These are phyloP conservation scores for Tinea semifulvella DNA, from an alignment of 2,888 invertebrate genomes.

Conservation along the genomic window DNA sequence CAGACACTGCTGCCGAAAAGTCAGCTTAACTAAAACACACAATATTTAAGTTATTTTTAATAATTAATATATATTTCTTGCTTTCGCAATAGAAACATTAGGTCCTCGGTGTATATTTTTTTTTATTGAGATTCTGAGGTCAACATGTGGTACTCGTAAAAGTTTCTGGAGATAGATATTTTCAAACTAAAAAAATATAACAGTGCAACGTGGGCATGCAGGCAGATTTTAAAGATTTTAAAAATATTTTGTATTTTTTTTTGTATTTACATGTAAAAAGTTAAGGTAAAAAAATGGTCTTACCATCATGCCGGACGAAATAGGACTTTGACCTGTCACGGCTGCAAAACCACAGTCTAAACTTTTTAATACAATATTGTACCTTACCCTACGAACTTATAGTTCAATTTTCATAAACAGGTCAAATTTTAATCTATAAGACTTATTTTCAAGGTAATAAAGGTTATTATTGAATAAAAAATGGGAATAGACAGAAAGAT, in stretches of 20 bases:
- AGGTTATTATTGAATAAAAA: background rate
- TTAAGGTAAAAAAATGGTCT: background rate
- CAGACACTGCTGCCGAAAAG: too few relatives aligned
- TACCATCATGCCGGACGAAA: background rate
- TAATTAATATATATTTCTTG: too few relatives aligned
- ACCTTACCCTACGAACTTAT: background rate
- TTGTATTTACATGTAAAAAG: background rate
- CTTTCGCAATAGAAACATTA: too few relatives aligned
- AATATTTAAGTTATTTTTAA: too few relatives aligned
- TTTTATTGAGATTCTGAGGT: too few relatives aligned
- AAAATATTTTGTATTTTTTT: background rate
- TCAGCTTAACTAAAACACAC: too few relatives aligned
- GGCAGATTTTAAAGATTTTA: too few relatives aligned
- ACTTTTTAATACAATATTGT: slow-evolving; percentile 2
- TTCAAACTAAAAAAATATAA: too few relatives aligned
- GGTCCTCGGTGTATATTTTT: too few relatives aligned
- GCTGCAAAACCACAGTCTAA: slow-evolving; percentile 3
- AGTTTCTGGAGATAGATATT: too few relatives aligned
- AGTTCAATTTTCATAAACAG: background rate
- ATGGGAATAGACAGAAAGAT: background rate
- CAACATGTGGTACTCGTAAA: too few relatives aligned
- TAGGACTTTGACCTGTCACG: slow-evolving; percentile 9
- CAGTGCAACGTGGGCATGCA: too few relatives aligned
- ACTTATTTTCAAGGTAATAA: background rate
- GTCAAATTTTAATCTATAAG: background rate